A percentile compares a stretch with the other conserved stretches of the same genome.
phyloP scores from a whole-genome alignment of 2,888 invertebrate species.

The Euproctis similis region DNA sequence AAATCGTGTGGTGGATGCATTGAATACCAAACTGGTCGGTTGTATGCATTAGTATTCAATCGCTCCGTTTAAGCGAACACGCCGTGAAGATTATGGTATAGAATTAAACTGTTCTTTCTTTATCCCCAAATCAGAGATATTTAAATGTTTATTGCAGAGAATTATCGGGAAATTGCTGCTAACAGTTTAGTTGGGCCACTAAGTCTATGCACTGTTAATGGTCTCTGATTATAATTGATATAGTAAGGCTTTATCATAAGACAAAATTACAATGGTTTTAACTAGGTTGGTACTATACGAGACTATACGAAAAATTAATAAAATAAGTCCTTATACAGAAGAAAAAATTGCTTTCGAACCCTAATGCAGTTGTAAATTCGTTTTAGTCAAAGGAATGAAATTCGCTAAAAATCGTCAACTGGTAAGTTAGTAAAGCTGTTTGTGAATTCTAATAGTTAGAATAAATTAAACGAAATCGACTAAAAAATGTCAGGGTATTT shows the following conservation, averaged over 20 bases:
- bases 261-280: too few species aligned
- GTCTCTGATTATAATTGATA: constrained; percentile 1
- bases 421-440: too few species aligned
- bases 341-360: too few species aligned
- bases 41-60: constrained; percentile 56
- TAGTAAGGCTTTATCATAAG: background rate
- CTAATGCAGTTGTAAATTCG: too few species aligned
- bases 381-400: too few species aligned
- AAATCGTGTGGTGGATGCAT: constrained; percentile 58
- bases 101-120: constrained; percentile 44
- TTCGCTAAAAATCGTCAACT: too few species aligned
- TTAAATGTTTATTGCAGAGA: constrained; percentile 4
- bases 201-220: background rate
- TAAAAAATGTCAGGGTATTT: too few species aligned
- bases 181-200: background rate
- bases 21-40: constrained; percentile 53
- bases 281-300: too few species aligned
- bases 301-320: too few species aligned
- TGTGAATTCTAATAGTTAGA: too few species aligned
- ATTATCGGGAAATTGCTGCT: constrained; percentile 3
- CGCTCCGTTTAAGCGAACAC: constrained; percentile 43
- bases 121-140: constrained; percentile 39
- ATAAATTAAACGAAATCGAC: too few species aligned
- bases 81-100: constrained; percentile 42
- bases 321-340: too few species aligned